phyloP scores from a whole-genome alignment of 1,140 invertebrate species.

The Ditylenchus dipsaci region DNA sequence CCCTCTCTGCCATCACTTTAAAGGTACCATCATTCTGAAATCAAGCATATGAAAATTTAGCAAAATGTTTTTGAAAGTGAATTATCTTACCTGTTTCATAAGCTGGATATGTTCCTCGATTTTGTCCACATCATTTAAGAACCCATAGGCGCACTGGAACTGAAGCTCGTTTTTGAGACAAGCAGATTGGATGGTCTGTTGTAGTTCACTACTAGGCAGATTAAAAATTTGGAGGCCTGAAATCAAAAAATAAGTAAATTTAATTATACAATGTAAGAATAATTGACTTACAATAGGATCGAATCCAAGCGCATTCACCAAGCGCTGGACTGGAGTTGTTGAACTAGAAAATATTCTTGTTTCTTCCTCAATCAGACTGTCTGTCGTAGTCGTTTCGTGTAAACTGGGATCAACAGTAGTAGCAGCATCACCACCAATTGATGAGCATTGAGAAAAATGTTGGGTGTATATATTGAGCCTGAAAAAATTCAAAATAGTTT shows the following conservation, averaged over 20 bases:
- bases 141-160: constrained; percentile 35
- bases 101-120: constrained; percentile 25
- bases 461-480: neutral
- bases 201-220: constrained; percentile 1
- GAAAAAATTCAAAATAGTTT: neutral
- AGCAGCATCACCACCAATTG: neutral
- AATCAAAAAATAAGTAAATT: neutral
- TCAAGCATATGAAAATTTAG: constrained; percentile 1
- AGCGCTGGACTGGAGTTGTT: neutral
- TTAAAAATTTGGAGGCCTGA: constrained; percentile 16
- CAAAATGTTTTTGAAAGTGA: too few species aligned
- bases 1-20: constrained; percentile 32
- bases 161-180: constrained; percentile 36
- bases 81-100: constrained; percentile 22
- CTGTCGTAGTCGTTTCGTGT: neutral
- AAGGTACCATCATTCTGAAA: constrained; percentile 28
- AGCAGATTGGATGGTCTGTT: constrained; percentile 15
- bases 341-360: neutral
- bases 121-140: constrained; percentile 15
- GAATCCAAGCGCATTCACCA: constrained; percentile 13
- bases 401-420: neutral
- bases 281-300: constrained; percentile 15
- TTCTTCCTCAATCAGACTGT: too few species aligned
- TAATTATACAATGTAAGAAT: constrained; percentile 3
- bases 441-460: constrained; percentile 11